Base-by-base conservation (phyloP, 2,888 invertebrate genomes). In the Temnothorax ravouxi region DNA sequence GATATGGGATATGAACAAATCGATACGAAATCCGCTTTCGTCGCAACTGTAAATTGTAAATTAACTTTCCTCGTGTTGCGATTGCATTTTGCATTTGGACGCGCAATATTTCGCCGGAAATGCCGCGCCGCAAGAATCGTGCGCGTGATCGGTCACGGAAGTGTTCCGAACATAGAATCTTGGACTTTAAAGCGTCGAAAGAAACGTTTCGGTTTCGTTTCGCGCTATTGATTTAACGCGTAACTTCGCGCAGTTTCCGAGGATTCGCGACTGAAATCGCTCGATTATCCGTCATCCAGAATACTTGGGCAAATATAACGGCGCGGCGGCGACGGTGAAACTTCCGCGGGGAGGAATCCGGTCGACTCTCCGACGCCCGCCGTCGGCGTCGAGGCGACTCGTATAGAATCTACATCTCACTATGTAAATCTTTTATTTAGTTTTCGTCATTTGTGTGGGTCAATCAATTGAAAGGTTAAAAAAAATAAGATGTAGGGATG, bases 311-410 rank as follows among this genome's bases (percentile, higher is more conserved):
- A 62, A 80, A 52, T 38, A 61, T 25, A 61, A 62, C 61, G 15
- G 41, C 41, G 41, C 41, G 41, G 62, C 52, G 56, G 44, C 77
- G 69, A 34, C 59, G 47, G 34, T 54, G 29, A 79, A 59, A 83
- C 29, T 5, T 8, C 6, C 41, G 61, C 21, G n/a, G 29, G 50
- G 50, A 18, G 61, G 80, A 59, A 72, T 74, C 74, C 54, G 52
- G 67, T 76, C 74, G 67, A 50, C 81, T 84, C 74, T 25, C 61
- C 84, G 82, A 84, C 74, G 82, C 47, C 52, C 52, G 69, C 69
- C 84, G 84, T 74, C 86, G 86, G 82, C 84, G 84, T 79, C 84
- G 86, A 77, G 84, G 82, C 84, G 82, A 61, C 84, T 71, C 79
- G 79, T 86, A 86, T 86, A n/a, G n/a, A 29, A 34, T 59, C 8